These are phyloP conservation scores for Rhynchonema sp. DNA, from an alignment of 2,888 invertebrate genomes.

Conservation along the genomic window DNA sequence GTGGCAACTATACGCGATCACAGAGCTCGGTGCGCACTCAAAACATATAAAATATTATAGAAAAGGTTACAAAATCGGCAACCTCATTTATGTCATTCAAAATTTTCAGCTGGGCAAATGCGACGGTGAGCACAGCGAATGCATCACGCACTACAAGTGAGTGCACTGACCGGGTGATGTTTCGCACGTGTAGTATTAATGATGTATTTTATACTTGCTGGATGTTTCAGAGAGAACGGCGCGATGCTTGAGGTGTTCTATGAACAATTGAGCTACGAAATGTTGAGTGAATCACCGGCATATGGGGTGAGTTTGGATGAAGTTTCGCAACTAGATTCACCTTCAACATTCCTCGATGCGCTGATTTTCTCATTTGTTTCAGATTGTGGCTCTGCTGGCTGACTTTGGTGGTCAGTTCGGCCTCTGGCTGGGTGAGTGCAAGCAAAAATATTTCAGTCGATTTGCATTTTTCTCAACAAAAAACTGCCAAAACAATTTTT, in stretches of 20 bases:
- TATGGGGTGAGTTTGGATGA: conserved; percentile 3
- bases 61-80: background rate
- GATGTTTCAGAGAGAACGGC: conserved; percentile 5
- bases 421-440: background rate
- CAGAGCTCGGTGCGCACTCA: no score
- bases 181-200: no score
- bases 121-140: background rate
- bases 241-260: conserved; percentile 6
- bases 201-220: no score
- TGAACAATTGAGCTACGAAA: conserved; percentile 6
- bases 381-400: background rate
- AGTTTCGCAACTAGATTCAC: background rate
- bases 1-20: no score
- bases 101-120: background rate
- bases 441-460: no score
- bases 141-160: no score
- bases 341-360: background rate
- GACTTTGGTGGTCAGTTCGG: conserved; percentile 3
- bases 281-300: conserved; percentile 4
- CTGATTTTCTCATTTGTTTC: background rate
- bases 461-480: no score
- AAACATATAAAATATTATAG: background rate
- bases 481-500: background rate
- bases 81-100: background rate
- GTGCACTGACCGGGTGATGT: no score